Evolutionary conservation across 30 jellyfish, hydroid and myxozoan species (phyloP), one percentile per base, ranked within the genome.

Genomic region (Aurelia sp.): DNA sequence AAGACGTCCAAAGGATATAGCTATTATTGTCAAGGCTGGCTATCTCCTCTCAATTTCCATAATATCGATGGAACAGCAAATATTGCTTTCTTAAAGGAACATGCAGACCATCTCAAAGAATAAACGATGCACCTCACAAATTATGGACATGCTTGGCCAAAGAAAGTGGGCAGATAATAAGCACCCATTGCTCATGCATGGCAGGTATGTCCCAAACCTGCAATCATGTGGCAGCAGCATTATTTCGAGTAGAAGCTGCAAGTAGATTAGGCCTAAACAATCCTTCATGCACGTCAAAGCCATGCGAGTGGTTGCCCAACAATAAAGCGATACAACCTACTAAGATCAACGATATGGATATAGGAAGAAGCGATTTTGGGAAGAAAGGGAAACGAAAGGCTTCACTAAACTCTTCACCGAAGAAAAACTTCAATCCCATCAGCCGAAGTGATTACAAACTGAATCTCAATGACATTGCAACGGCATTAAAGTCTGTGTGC

Each of bases 1-100:
- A 85, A 85, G 40, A 60, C 74, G 16, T 85, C 91, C 8, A 85
- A 85, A 53, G 92, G 93, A 4, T 86, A 78, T 48, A 86, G 93
- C 51, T 85, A 85, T 58, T 74, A 18, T 58, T 50, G 75, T 35
- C 22, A 61, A 19, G 94, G 94, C 13, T 85, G 96, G 92, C 76
- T 76, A 23, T 22, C 22, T 7, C 86, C 81, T 17, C 30, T 77
- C 17, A 18, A 7, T 18, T 67, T 22, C 69, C 72, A 86, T 40
- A 53, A 23, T 8, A 63, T 86, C 31, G 44, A 22, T 30, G 62
- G 13, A 16, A 62, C 9, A 55, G 62, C n/a, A 73, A 73, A 53
- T 73, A 8, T 20, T 85, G 94, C 59, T 23, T 86, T 16, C 18
- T 76, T 22, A 64, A 22, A 23, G 73, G 96, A 53, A 71, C 70